phyloP scores from a whole-genome alignment of 30 jellyfish, hydroid and myxozoan genomes.

The Aurelia aurita region DNA sequence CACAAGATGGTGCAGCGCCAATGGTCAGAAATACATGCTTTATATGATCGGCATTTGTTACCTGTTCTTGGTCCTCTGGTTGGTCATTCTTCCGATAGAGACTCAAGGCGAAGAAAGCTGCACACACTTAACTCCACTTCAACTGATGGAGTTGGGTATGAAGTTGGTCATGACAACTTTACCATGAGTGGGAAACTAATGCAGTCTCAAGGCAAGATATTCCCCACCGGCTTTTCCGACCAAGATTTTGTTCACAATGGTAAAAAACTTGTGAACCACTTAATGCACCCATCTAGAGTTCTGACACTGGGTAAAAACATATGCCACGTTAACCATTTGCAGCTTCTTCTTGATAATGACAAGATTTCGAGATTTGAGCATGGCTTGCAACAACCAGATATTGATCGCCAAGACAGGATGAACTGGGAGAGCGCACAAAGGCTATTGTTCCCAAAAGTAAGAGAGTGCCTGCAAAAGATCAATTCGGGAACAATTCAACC shows the following conservation, averaged over 20 bases:
- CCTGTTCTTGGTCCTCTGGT: conserved; percentile 35
- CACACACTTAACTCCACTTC: not conserved
- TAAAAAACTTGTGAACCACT: conserved; percentile 30
- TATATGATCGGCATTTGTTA: conserved; percentile 6
- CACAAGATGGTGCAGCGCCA: conserved; percentile 9
- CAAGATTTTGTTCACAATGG: conserved; percentile 54
- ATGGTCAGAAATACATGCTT: conserved; percentile 21
- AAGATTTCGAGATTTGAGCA: conserved; percentile 13
- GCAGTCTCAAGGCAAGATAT: conserved; percentile 1
- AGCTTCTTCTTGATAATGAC: conserved; percentile 8
- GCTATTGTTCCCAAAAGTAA: conserved; percentile 39
- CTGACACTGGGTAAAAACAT: conserved; percentile 36
- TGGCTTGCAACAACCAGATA: conserved; percentile 46
- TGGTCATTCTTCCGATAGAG: conserved; percentile 39
- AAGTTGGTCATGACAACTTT: conserved; percentile 25
- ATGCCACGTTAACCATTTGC: conserved; percentile 32
- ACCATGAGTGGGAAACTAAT: conserved; percentile 8
- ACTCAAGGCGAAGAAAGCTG: conserved; percentile 27
- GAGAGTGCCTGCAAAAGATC: conserved; percentile 15
- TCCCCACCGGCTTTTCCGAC: conserved; percentile 32
- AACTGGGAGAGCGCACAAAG: conserved; percentile 46
- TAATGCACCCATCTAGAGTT: conserved; percentile 23
- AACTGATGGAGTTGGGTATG: conserved; percentile 21
- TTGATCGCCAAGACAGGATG: conserved; percentile 46
- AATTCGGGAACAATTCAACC: conserved; percentile 28